Evolutionary conservation across 2,113 vertebrate species (phyloP).

Genomic region (Eptatretus burgeri): DNA sequence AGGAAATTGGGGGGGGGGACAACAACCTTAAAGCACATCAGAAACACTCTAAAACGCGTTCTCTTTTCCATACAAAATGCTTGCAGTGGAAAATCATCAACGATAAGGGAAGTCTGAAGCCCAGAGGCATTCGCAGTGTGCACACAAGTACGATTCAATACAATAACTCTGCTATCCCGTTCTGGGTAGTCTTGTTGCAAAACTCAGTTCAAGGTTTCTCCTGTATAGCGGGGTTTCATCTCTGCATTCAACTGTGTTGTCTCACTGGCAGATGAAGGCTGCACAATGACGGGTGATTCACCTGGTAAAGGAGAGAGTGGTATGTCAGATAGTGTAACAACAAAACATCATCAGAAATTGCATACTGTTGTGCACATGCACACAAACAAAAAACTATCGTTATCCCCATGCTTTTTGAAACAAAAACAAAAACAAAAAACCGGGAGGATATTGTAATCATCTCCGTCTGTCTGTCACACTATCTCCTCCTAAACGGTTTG

Average conservation of each 20-base stretch:
- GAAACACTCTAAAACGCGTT: too few relatives aligned
- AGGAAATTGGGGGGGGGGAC: too few relatives aligned
- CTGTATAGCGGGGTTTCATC: constrained; percentile 1
- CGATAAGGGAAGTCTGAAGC: too few relatives aligned
- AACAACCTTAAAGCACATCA: too few relatives aligned
- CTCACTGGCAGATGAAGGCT: constrained; percentile 1
- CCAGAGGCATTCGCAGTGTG: too few relatives aligned
- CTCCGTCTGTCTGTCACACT: neutral
- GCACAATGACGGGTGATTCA: constrained; percentile 1
- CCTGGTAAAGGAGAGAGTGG: neutral
- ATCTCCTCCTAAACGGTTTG: too few relatives aligned
- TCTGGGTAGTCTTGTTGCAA: too few relatives aligned
- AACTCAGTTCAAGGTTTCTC: neutral
- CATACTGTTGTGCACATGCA: neutral
- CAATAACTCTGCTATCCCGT: too few relatives aligned
- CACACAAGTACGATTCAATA: too few relatives aligned
- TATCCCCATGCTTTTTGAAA: neutral
- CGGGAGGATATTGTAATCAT: neutral
- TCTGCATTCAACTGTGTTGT: constrained; percentile 1
- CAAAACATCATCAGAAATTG: neutral
- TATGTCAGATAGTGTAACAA: neutral
- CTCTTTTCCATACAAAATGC: too few relatives aligned
- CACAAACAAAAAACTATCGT: neutral
- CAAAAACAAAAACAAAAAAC: neutral
- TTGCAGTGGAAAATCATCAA: too few relatives aligned